Base-by-base conservation (phyloP, 2,113 vertebrate species). In the Nibea albiflora region DNA sequence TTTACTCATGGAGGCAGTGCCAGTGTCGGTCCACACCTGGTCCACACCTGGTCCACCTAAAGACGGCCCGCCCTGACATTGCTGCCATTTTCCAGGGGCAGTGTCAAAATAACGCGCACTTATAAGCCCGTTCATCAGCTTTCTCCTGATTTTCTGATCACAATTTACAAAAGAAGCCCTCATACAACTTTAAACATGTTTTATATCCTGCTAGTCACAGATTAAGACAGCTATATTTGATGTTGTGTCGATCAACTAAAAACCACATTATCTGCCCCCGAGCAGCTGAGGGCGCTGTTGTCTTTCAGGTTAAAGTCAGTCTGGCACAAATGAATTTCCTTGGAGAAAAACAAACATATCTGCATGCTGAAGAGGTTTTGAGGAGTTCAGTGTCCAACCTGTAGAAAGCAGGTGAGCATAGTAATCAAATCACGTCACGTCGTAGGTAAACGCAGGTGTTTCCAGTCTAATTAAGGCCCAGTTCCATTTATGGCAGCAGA, bases 251-350 rank as follows among this genome's bases (percentile, higher is more conserved):
- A 66, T 28, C 39, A 60, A 24, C 24, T 16, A 31, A 56, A 31
- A 67, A 39, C 19, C 83, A 80, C 5, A 86, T 17, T 47, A 9
- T 2, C 42, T 39, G 1, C 4, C 2, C 11, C 10, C 28, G 14
- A 81, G 6, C 92, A 90, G 81, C 22, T 22, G 92, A 75, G 84
- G 85, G 67, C 78, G 70, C 74, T 83, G 57, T 67, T 79, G 85
- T 24, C n/a, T 79, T 54, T 56, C 14, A 73, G 5, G 14, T 58
- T 39, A 17, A 62, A 52, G 24, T 54, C 50, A 12, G 16, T 20
- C 10, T 28, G 24, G 24, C 2, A 39, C 35, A 8, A 67, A 44
- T 15, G 9, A 19, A 73, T 22, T n/a, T 58, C 16, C 44, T 12
- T 62, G 4, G n/a, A 28, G 14, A 28, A 26, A 42, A 1, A 20